phyloP scores from a whole-genome alignment of 2,888 invertebrate genomes.

The Pilophorus perplexus region DNA sequence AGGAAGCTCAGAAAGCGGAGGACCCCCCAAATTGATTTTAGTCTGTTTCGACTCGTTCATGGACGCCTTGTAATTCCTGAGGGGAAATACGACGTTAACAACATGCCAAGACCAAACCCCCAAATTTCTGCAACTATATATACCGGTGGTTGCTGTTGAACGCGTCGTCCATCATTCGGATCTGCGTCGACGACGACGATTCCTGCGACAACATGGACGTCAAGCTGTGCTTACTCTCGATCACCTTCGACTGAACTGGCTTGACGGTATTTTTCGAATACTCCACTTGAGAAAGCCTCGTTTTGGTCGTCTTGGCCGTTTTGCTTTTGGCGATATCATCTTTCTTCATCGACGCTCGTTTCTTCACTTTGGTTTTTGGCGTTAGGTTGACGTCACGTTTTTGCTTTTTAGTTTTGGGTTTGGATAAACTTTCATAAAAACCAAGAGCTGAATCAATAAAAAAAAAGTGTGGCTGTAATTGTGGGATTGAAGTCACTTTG shows the following conservation, averaged over 20 bases:
- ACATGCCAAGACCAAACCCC: background rate
- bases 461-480: too few relatives aligned
- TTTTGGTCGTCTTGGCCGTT: background rate
- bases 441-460: too few relatives aligned
- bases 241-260: background rate
- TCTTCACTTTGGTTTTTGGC: background rate
- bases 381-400: background rate
- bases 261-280: background rate
- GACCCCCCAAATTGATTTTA: background rate
- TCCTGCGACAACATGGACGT: slow-evolving; percentile 29
- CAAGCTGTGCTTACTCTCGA: background rate
- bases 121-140: background rate
- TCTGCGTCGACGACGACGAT: slow-evolving; percentile 24
- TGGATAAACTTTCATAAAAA: too few relatives aligned
- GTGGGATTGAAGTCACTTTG: too few relatives aligned
- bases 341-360: background rate
- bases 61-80: slow-evolving; percentile 10
- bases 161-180: slow-evolving; percentile 28
- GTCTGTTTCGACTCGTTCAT: slow-evolving; percentile 14
- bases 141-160: slow-evolving; percentile 33
- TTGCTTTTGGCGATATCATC: too few relatives aligned
- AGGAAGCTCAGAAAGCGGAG: background rate
- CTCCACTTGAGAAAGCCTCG: background rate
- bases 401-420: too few relatives aligned
- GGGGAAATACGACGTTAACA: background rate